Base-by-base conservation (phyloP, 1,140 invertebrate species). In the Pentalonia nigronervosa region DNA sequence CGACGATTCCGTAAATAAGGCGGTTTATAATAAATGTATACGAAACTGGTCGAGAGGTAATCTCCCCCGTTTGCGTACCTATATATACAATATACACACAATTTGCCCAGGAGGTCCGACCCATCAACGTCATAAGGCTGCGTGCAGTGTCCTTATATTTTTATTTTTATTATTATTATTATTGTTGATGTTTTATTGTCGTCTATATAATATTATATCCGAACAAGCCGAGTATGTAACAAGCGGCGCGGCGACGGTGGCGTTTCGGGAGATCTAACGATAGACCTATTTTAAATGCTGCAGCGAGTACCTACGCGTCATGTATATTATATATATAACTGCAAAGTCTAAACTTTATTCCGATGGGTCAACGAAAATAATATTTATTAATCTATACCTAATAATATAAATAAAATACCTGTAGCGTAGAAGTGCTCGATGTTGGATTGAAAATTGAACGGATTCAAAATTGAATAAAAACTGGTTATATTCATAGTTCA, bases 101-200 rank as follows among this genome's bases (percentile, higher is more conserved):
- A 93, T 53, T 93, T 93, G 34, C 81, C 91, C 91, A 93, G 91
- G 91, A 93, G 91, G 91, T 93, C 91, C 81, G 91, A 47, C 76
- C 81, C 91, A 83, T 93, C 91, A 93, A 93, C 91, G 91, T 93
- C 91, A 86, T n/a, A 14, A 34, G 90, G 81, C 86, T 50, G 60
- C 81, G 48, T 23, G 76, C 45, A 30, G 11, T 93, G 21, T 83
- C 34, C 45, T 76, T 92, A 76, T 67, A 89, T 90, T 34, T 11
- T 30, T 60, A 34, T 34, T 90, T 45, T 47, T 89, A 23, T 48
- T 21, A 7, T 50, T 88, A 34, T 53, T 48, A 11, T 60, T 60
- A 41, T 76, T 76, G 47, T 81, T 81, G 76, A 48, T 48, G 47
- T 91, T 91, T 81, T 92, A 81, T 48, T 41, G 60, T 56, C 67